These are phyloP conservation scores for Gobio gobio DNA, from an alignment of 2,113 vertebrate genomes.

Conservation along the genomic window DNA sequence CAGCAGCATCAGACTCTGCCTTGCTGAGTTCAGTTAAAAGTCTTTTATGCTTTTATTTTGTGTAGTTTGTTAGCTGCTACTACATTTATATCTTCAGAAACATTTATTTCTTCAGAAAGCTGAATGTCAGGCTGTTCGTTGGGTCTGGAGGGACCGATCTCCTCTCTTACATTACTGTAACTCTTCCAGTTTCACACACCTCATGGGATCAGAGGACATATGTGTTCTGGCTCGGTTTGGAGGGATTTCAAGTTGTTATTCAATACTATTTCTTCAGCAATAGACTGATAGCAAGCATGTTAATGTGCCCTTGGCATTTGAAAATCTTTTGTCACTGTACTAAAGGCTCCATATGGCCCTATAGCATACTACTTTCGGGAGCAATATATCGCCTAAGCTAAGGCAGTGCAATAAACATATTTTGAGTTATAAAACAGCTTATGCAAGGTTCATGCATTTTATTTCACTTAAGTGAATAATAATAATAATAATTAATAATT, in stretches of 20 bases:
- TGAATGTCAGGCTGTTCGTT: not conserved
- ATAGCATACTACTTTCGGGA: not conserved
- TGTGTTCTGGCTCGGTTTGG: conserved; percentile 12
- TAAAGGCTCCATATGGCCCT: not conserved
- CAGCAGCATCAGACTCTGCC: not conserved
- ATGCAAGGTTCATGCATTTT: not conserved
- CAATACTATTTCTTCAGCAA: conserved; percentile 10
- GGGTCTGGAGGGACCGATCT: conserved; percentile 5
- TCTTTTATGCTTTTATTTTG: not conserved
- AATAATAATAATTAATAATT: too few species aligned
- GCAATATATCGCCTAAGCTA: not conserved
- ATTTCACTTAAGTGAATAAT: not conserved
- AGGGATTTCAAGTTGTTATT: conserved; percentile 22
- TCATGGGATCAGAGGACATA: conserved; percentile 25
- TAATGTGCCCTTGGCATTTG: not conserved
- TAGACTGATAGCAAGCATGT: not conserved
- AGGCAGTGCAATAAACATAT: conserved; percentile 6
- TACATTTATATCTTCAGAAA: not conserved
- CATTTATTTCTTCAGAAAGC: not conserved
- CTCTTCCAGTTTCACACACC: conserved; percentile 10
- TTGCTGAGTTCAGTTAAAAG: not conserved
- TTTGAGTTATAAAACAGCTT: not conserved
- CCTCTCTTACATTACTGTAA: not conserved
- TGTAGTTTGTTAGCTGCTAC: not conserved
- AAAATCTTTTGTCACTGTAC: not conserved